Percentiles rank a stretch among this genome's conserved stretches.
phyloP scores from a whole-genome alignment of 2,888 invertebrate species.

The Drosophila rellima region DNA sequence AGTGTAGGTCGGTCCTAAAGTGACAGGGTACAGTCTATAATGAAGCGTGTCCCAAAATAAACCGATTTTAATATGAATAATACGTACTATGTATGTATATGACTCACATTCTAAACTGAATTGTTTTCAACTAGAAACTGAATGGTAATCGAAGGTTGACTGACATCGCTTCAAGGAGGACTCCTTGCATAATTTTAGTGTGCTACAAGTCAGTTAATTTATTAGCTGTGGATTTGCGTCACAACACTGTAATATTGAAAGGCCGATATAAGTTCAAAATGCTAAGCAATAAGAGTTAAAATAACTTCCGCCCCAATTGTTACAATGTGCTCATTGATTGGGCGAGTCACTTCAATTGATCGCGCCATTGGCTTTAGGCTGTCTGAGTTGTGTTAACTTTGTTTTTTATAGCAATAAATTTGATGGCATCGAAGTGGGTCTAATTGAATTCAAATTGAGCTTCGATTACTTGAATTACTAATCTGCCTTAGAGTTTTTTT shows the following conservation, averaged over 20 bases:
- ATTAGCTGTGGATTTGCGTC: slow-evolving; percentile 43
- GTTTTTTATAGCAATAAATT: slow-evolving; percentile 48
- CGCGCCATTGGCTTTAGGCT: slow-evolving; percentile 30
- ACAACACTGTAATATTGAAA: slow-evolving; percentile 24
- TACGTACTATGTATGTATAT: slow-evolving; percentile 5
- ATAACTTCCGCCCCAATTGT: slow-evolving; percentile 51
- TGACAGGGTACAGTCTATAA: neutral
- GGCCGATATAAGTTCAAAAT: slow-evolving; percentile 18
- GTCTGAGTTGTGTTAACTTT: slow-evolving; percentile 20
- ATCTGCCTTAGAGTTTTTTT: slow-evolving; percentile 39
- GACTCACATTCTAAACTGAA: slow-evolving; percentile 34
- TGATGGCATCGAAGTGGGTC: slow-evolving; percentile 57
- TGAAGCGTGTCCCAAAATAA: neutral
- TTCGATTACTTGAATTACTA: slow-evolving; percentile 52
- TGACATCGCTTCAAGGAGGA: slow-evolving; percentile 24
- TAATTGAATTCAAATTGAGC: slow-evolving; percentile 64
- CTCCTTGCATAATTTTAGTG: slow-evolving; percentile 40
- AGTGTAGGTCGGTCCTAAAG: slow-evolving; percentile 39
- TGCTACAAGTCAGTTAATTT: slow-evolving; percentile 46
- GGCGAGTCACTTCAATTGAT: slow-evolving; percentile 36
- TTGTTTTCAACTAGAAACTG: slow-evolving; percentile 9
- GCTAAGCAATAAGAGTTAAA: slow-evolving; percentile 29
- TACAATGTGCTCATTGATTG: slow-evolving; percentile 37
- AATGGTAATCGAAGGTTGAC: slow-evolving; percentile 34
- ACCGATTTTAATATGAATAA: slow-evolving; percentile 1